Conservation (phyloP, 2,888 invertebrate genomes). For the Ferrisia virgata region DNA sequence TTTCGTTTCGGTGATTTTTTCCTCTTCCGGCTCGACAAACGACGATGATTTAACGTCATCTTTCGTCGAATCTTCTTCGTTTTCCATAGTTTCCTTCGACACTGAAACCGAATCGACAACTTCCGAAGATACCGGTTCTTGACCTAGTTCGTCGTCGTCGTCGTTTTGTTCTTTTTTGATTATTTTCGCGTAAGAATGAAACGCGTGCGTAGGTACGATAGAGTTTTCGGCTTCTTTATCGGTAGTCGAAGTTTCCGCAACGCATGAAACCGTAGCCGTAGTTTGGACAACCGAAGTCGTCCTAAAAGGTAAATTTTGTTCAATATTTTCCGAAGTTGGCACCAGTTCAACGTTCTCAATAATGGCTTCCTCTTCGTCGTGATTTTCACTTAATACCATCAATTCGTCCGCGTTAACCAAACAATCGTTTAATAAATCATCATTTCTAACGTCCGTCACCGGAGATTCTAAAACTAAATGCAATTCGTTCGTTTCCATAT, state of each 20-base stretch:
- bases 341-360: not conserved
- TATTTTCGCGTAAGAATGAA: conserved; percentile 47
- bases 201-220: conserved; percentile 36
- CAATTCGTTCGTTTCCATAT: conserved; percentile 42
- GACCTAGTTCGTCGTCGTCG: not conserved
- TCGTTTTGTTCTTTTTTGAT: conserved; percentile 36
- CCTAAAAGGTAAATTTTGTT: not conserved
- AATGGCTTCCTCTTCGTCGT: conserved; percentile 42
- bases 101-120: not conserved
- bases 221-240: not conserved
- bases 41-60: not conserved
- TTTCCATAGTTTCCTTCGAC: not conserved
- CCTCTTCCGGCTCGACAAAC: not conserved
- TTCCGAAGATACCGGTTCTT: not conserved
- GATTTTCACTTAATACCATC: conserved; percentile 49
- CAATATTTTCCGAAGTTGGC: not conserved
- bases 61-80: not conserved
- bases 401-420: conserved; percentile 49
- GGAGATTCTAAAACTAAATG: conserved; percentile 21
- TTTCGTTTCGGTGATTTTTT: not conserved
- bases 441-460: conserved; percentile 7
- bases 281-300: conserved; percentile 42
- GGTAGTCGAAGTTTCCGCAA: not conserved
- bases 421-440: conserved; percentile 49
- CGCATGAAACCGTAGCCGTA: not conserved